Evolutionary conservation across 2,113 vertebrate genomes (phyloP), one percentile per base, ranked within the genome.

Genomic region (Amphiprion percula): DNA sequence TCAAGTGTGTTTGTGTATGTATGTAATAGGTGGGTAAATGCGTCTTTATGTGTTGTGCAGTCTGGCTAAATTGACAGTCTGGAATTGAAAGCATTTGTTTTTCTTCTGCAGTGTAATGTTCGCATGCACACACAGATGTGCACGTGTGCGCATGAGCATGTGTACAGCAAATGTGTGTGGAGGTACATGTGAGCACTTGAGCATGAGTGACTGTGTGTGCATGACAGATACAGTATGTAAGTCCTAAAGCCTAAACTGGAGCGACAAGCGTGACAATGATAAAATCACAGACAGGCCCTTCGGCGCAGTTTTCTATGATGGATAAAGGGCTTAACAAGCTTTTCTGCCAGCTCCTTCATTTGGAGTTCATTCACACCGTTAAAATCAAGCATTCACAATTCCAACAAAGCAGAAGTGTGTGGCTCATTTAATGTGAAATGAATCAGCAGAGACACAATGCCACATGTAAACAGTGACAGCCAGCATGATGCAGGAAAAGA

Each of bases 301-400:
- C 64, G 73, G 89, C 84, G 44, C 62, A 56, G 72, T 77, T 79
- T 80, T 83, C 74, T 63, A 68, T 67, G 79, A 86, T 72, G 66
- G 58, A 76, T 85, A 86, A 87, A 85, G 33, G 70, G 87, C 80
- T 91, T 91, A 88, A 84, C 80, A 85, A 83, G 86, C 87, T 65
- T 74, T 54, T 71, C 65, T 84, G 88, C 82, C 84, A 88, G 71
- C 75, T 79, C 67, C 56, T 82, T 84, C 76, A 73, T 83, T 80
- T 79, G 33, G 61, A 82, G 74, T 83, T 83, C 67, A 79, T 88
- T 84, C 87, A 87, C 68, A 79, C 50, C 50, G 19, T 66, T 82
- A 65, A 84, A 90, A 89, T 80, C 68, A 82, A 89, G 63, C 77
- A 68, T 73, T 82, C 52, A 41, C 72, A 69, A 68, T 76, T 54